These are phyloP conservation scores for Poeciliopsis paucimaculata DNA, from an alignment of 2,797 vertebrate genomes.

Conservation along the genomic window DNA sequence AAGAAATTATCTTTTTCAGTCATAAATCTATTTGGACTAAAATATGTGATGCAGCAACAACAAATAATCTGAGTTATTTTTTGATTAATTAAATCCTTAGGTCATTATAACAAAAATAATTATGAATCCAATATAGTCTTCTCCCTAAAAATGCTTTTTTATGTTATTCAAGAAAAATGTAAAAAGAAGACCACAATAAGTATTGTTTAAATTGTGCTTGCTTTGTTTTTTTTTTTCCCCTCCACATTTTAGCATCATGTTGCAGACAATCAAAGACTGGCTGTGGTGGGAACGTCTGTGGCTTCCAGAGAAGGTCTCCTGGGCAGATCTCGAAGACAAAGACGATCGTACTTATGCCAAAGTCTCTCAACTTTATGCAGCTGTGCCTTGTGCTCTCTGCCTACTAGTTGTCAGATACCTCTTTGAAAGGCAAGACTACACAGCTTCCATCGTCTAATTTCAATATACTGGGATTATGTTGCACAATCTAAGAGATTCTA, in stretches of 20 bases:
- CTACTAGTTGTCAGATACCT: conserved; percentile 84
- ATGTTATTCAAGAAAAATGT: background rate
- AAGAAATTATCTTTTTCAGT: background rate
- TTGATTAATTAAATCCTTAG: background rate
- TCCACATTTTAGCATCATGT: conserved; percentile 79
- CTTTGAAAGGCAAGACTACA: conserved; percentile 85
- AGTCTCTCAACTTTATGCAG: conserved; percentile 84
- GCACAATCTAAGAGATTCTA: conserved; percentile 22
- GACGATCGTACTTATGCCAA: conserved; percentile 85
- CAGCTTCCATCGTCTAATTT: conserved; percentile 25
- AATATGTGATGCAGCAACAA: background rate
- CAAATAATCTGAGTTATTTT: background rate
- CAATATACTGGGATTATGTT: conserved; percentile 35
- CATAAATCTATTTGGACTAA: background rate
- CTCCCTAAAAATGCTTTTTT: background rate
- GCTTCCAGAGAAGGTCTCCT: conserved; percentile 87
- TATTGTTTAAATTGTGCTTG: background rate
- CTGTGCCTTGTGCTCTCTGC: conserved; percentile 84
- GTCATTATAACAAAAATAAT: background rate
- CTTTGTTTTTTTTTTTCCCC: background rate
- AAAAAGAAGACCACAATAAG: background rate
- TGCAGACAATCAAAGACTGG: conserved; percentile 82
- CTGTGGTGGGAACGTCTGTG: conserved; percentile 93
- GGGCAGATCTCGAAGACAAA: conserved; percentile 87
- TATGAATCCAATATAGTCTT: background rate